Base-by-base conservation (phyloP, 1,140 invertebrate genomes). In the Sarcophaga bullata region DNA sequence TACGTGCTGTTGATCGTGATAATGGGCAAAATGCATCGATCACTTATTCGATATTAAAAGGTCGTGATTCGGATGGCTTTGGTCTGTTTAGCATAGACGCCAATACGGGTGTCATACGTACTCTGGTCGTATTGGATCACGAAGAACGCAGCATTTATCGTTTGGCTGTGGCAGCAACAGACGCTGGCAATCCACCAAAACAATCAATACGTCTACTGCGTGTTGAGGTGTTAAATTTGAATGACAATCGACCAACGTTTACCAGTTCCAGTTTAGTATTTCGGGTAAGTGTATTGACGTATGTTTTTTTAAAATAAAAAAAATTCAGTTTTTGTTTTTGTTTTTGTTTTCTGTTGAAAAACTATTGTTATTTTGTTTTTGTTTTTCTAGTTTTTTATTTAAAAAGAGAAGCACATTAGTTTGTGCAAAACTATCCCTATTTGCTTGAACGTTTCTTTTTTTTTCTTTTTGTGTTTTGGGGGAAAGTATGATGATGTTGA, bases 181-280 rank as follows among this genome's bases (percentile, higher is more conserved):
- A 98, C 91, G 93, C 93, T 84, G 97, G 97, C 48, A 93, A 92
- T 85, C 97, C 96, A 82, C 94, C 94, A 37, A 94, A 94, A 87
- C 93, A 96, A 90, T 95, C 94, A 80, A 92, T 96, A n/a, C 93
- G 95, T 80, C 93, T 95, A 80, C 91, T 97, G 47, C 93, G 96
- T 85, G 94, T 98, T 25, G 95, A 97, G 91, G 96, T 98, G 19
- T 90, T 97, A 84, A 96, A 98, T 89, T 92, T 98, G 68, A 97
- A 97, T 89, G 97, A 98, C 89, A 96, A 97, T 90, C 92, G 96
- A 85, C 97, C 97, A 47, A 96, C 95, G 80, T 98, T 98, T 90
- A 96, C 95, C 58, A 96, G 95, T 86, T 97, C 96, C 81, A 97
- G 96, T 90, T 92, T 98, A 84, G 93, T 94, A 80, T 97, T 97